These are phyloP conservation scores for Hemicentrotus pulcherrimus DNA, from an alignment of 35 echinoderm and acorn worm genomes.

Conservation along the genomic window DNA sequence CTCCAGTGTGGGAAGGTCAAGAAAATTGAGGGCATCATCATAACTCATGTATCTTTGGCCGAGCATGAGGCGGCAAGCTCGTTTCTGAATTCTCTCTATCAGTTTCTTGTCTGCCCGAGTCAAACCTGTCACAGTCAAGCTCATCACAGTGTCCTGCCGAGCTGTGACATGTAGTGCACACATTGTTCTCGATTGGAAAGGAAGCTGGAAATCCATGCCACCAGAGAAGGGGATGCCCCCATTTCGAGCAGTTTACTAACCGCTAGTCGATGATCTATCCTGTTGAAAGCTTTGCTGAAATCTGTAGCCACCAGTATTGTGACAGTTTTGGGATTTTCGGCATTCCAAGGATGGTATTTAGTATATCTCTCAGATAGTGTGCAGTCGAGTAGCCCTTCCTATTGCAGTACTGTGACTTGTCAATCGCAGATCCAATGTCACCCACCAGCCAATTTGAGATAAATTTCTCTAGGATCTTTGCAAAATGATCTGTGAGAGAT, in stretches of 20 bases:
- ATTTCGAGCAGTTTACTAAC: too few species aligned
- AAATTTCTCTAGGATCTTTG: conserved; percentile 56
- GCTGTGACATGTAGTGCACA: conserved; percentile 29
- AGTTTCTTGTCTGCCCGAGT: neutral
- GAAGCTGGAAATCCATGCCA: too few species aligned
- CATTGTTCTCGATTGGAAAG: conserved; percentile 32
- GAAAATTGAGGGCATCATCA: neutral
- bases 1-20: neutral
- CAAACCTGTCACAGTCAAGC: too few species aligned
- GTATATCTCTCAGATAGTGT: conserved; percentile 58
- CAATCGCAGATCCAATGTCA: conserved; percentile 42
- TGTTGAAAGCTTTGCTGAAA: too few species aligned
- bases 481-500: conserved; percentile 59
- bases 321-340: too few species aligned
- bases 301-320: too few species aligned
- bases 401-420: conserved; percentile 57
- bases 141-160: too few species aligned
- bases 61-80: neutral
- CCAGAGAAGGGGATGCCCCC: too few species aligned
- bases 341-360: conserved; percentile 35
- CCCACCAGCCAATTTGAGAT: conserved; percentile 57
- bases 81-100: neutral
- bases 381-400: conserved; percentile 57
- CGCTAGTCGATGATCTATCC: too few species aligned
- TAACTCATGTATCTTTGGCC: neutral